phyloP scores from a whole-genome alignment of 1,140 invertebrate genomes.

The Heliconius nattereri region DNA sequence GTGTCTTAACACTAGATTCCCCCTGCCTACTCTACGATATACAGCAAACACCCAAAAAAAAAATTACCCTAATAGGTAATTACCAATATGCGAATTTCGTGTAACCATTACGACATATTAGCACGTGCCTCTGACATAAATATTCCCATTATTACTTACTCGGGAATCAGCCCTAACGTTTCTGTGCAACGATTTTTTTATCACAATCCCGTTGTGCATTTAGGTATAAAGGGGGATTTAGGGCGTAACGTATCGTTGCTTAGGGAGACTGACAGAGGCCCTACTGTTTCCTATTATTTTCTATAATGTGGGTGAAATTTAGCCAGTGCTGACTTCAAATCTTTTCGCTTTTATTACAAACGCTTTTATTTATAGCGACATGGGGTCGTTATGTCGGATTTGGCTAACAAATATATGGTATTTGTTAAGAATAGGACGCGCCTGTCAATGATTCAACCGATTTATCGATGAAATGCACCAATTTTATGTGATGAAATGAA shows the following conservation, averaged over 20 bases:
- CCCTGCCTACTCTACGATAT: no score
- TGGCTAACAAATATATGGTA: constrained; percentile 79
- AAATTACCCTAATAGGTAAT: constrained; percentile 54
- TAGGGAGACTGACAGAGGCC: constrained; percentile 60
- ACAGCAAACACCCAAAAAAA: no score
- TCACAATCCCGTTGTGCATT: constrained; percentile 71
- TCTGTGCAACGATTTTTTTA: constrained; percentile 59
- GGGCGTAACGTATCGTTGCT: constrained; percentile 71
- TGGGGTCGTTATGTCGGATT: constrained; percentile 75
- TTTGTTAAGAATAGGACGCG: constrained; percentile 73
- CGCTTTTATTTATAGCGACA: constrained; percentile 71
- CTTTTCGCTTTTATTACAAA: constrained; percentile 73
- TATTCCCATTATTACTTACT: constrained; percentile 75
- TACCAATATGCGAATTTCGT: constrained; percentile 73
- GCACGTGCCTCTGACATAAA: constrained; percentile 76
- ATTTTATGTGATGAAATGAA: constrained; percentile 58
- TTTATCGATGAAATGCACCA: constrained; percentile 73
- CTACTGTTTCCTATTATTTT: constrained; percentile 78
- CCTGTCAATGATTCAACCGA: constrained; percentile 73
- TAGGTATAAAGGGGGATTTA: constrained; percentile 72
- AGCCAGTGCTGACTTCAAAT: constrained; percentile 69
- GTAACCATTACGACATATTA: constrained; percentile 70
- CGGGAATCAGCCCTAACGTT: constrained; percentile 52
- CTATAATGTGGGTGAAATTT: constrained; percentile 78
- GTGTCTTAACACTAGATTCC: no score